These are phyloP conservation scores for Drosophila histrio DNA, from an alignment of 2,888 invertebrate genomes.

Conservation along the genomic window DNA sequence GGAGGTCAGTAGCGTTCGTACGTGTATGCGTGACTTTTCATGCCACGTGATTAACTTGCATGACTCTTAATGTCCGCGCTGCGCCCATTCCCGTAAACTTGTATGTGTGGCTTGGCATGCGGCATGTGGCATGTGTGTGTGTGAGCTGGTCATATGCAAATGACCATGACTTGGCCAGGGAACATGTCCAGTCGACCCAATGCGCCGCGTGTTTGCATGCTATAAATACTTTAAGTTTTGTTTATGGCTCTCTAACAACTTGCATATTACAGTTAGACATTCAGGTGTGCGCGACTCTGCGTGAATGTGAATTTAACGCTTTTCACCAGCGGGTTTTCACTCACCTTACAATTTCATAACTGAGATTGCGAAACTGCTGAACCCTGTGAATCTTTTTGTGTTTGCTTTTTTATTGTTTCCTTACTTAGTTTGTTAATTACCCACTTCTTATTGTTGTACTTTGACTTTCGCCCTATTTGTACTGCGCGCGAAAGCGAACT, in stretches of 20 bases:
- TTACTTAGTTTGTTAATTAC: conserved; percentile 6
- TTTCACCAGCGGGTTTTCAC: conserved; percentile 56
- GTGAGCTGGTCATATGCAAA: conserved; percentile 42
- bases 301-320: conserved; percentile 59
- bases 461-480: conserved; percentile 18
- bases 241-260: conserved; percentile 54
- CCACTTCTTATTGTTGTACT: conserved; percentile 32
- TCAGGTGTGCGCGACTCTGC: conserved; percentile 35
- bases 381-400: conserved; percentile 3
- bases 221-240: conserved; percentile 75
- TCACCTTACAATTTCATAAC: conserved; percentile 30
- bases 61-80: conserved; percentile 44
- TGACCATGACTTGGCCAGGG: conserved; percentile 56
- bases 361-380: conserved; percentile 36
- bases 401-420: neutral
- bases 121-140: neutral
- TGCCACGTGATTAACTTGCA: conserved; percentile 76
- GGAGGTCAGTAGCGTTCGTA: conserved; percentile 29
- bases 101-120: neutral
- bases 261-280: conserved; percentile 22
- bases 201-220: conserved; percentile 70
- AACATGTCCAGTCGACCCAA: conserved; percentile 25
- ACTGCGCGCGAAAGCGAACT: conserved; percentile 46
- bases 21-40: conserved; percentile 68
- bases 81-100: conserved; percentile 22